Evolutionary conservation across 2,888 invertebrate genomes (phyloP).

Genomic region (Drosophila falleni): DNA sequence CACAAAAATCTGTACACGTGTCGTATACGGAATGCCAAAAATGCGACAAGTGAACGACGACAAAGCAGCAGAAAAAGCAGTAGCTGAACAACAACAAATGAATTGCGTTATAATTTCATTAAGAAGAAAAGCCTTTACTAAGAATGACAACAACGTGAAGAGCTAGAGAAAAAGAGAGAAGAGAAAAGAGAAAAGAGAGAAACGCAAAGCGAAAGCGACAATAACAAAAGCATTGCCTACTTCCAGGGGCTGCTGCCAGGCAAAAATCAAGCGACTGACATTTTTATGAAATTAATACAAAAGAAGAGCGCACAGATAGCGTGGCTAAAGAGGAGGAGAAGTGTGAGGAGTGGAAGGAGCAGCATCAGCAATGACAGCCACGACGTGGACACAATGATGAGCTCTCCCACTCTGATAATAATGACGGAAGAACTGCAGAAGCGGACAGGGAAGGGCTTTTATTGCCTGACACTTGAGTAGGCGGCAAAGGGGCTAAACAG

Average conservation of each 20-base stretch:
- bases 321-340: constrained; percentile 1
- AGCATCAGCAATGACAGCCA: constrained; percentile 46
- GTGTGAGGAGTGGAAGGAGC: constrained; percentile 21
- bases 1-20: constrained; percentile 50
- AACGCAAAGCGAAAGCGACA: constrained; percentile 45
- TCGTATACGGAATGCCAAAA: constrained; percentile 57
- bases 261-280: constrained; percentile 74
- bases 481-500: constrained; percentile 30
- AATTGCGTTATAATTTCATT: constrained; percentile 81
- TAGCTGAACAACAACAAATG: constrained; percentile 44
- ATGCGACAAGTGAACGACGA: constrained; percentile 33
- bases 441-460: constrained; percentile 51
- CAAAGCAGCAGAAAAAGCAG: constrained; percentile 4
- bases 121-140: constrained; percentile 74
- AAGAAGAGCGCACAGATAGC: constrained; percentile 35
- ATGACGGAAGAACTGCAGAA: constrained; percentile 45
- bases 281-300: constrained; percentile 81
- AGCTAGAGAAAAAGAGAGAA: constrained; percentile 7
- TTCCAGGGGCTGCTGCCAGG: constrained; percentile 57
- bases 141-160: constrained; percentile 42
- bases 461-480: constrained; percentile 69
- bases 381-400: constrained; percentile 65
- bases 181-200: neutral
- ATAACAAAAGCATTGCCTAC: constrained; percentile 73
- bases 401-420: constrained; percentile 45